Base-by-base conservation (phyloP, 2,113 vertebrate species). In the Ctenomys sociabilis region DNA sequence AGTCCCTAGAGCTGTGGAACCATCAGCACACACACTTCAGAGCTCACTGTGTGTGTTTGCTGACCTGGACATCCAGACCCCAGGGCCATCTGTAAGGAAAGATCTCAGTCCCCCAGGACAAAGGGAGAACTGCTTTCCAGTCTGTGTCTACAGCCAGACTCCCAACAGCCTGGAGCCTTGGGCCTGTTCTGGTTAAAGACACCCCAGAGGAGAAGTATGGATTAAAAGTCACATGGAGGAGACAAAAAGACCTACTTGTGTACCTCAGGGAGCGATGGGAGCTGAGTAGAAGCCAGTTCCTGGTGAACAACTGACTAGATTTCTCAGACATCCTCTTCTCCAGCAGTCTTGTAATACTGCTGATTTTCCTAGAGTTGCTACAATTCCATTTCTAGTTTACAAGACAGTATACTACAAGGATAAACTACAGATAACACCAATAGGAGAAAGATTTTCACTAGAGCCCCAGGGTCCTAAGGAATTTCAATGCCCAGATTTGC, bases 191-290 rank as follows among this genome's bases (percentile, higher is more conserved):
- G 90, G 99, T 99, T 10, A 70, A 97, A 6, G 99, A 99, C 66
- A 99, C 99, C 4, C 99, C 99, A 0, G 99, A 99, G 97, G 98
- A 96, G 0, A 98, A 99, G 94, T 99, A 99, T 13, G 99, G 99
- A 1, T 0, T 99, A 7, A 99, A 98, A 85, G 99, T 99, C 77
- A 99, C 99, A 0, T 99, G 99, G 99, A 99, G 99, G 66, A 98
- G 96, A 68, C 98, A 99, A 78, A 98, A 92, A 88, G 94, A 93
- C 0, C n/a, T 99, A 1, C 98, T 99, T 98, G 73, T 90, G 13
- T 96, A 98, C 92, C 98, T 99, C 70, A 98, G 83, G 92, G 97
- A 99, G 49, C 97, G 82, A 10, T 99, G 99, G 6, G 97, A 98
- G 92, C 98, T 99, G 94, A 98, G 98, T 10, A 88, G 95, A 30